Evolutionary conservation across 2,113 vertebrate species (phyloP).

Genomic region (Aix galericulata): DNA sequence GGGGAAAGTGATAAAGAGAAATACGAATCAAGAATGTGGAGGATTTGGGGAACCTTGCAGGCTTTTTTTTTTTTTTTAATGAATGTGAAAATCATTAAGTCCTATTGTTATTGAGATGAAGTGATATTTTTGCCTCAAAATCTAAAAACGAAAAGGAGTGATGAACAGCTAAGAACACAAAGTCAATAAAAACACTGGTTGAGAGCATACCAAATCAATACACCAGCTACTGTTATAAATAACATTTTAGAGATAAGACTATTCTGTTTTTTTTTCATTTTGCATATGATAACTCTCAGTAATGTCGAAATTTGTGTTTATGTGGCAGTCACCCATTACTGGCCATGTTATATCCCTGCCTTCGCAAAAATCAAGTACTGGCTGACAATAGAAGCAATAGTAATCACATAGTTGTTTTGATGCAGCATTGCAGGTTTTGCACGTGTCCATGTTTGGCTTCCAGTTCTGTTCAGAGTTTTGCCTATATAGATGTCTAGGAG

Average conservation of each 20-base stretch:
- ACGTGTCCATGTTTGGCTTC: neutral
- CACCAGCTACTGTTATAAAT: neutral
- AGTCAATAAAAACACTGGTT: conserved; percentile 23
- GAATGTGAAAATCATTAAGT: neutral
- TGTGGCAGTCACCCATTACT: neutral
- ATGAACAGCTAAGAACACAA: conserved; percentile 1
- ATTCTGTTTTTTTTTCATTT: neutral
- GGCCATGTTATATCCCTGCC: neutral
- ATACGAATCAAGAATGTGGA: accelerated
- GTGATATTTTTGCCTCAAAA: neutral
- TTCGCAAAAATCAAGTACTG: neutral
- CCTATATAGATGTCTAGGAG: neutral
- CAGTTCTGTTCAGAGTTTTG: neutral
- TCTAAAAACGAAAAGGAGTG: neutral
- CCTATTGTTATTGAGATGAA: conserved; percentile 3
- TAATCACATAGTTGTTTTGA: neutral
- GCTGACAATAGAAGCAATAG: neutral
- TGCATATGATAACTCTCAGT: neutral
- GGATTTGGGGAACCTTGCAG: neutral
- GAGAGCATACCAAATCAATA: conserved; percentile 10
- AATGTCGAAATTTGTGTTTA: neutral
- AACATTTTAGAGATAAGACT: neutral
- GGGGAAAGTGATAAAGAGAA: neutral
- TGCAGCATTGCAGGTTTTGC: neutral
- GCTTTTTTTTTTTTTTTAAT: neutral